Conservation (phyloP, 2,888 invertebrate genomes). For the Orthosia incerta region DNA sequence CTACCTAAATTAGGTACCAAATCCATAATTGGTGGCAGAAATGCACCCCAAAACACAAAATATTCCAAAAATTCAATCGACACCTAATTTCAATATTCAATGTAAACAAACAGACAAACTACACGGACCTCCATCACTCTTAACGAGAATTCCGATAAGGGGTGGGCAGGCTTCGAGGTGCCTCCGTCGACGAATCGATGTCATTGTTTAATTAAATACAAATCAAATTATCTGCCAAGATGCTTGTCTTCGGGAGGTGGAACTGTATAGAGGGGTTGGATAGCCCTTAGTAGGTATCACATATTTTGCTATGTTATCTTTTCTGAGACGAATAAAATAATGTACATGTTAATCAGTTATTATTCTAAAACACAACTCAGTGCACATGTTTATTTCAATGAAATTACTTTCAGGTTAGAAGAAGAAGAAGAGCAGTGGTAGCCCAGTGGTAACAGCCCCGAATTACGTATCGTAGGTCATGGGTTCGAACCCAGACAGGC, state of each 20-base stretch:
- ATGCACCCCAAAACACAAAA: constrained; percentile 6
- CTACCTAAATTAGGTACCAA: background rate
- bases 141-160: constrained; percentile 73
- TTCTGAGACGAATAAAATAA: no score
- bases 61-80: constrained; percentile 35
- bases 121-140: constrained; percentile 71
- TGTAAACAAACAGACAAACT: constrained; percentile 63
- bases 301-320: no score
- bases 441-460: no score
- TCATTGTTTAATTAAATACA: constrained; percentile 86
- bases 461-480: no score
- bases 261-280: constrained; percentile 64
- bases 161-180: constrained; percentile 53
- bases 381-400: no score
- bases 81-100: constrained; percentile 53
- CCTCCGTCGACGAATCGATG: constrained; percentile 82
- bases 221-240: constrained; percentile 87
- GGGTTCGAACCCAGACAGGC: no score
- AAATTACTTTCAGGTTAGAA: no score
- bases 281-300: background rate
- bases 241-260: constrained; percentile 72
- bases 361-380: no score
- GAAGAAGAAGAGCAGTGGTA: no score
- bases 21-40: background rate
- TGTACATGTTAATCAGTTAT: no score